A percentile compares a stretch with the other conserved stretches of the same genome.
Evolutionary conservation across 2,888 invertebrate genomes (phyloP).

Genomic region (Dasysyrphus albostriatus): DNA sequence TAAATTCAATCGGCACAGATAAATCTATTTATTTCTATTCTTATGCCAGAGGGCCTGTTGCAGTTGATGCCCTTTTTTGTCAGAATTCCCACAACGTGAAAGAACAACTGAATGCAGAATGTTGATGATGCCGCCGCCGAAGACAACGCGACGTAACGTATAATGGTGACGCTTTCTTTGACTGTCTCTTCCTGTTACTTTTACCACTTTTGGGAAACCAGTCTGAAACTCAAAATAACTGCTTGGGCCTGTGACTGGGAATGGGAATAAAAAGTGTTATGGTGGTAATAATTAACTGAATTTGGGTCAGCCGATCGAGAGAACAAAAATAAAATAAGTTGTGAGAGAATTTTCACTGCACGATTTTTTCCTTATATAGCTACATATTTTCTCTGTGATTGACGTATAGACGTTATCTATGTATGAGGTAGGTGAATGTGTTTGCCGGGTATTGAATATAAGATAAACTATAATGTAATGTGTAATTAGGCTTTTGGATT

Average conservation of each 20-base stretch:
- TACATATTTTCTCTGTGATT: not conserved
- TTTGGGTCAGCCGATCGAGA: constrained; percentile 63
- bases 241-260: constrained; percentile 24
- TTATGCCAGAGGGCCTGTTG: not conserved
- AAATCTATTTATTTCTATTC: constrained; percentile 37
- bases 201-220: constrained; percentile 63
- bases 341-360: constrained; percentile 69
- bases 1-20: constrained; percentile 35
- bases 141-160: not conserved
- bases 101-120: not conserved
- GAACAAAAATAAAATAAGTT: constrained; percentile 40
- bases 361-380: constrained; percentile 40
- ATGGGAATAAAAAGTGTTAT: constrained; percentile 57
- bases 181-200: constrained; percentile 50
- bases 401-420: not conserved
- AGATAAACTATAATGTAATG: constrained; percentile 23
- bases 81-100: constrained; percentile 39
- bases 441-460: not conserved
- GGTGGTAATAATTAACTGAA: constrained; percentile 70
- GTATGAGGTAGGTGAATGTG: not conserved
- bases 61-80: constrained; percentile 53
- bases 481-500: constrained; percentile 11
- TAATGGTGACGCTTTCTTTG: constrained; percentile 53
- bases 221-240: constrained; percentile 34
- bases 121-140: constrained; percentile 5